Conservation (phyloP, 2,113 vertebrate species). For the Anarrhichthys ocellatus region DNA sequence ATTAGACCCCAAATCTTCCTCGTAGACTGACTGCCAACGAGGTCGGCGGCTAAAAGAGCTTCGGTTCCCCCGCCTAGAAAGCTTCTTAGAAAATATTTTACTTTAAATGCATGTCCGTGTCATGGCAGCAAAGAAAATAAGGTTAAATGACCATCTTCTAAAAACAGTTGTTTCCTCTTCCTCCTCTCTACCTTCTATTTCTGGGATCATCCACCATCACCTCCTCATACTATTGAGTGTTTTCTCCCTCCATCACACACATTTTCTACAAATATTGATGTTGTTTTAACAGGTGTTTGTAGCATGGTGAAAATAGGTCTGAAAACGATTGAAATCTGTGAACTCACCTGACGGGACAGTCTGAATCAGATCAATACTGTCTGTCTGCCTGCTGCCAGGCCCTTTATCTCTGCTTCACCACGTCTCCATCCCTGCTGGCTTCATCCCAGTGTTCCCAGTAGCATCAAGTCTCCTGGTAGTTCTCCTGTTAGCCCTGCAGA, state of each 20-base stretch:
- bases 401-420: neutral
- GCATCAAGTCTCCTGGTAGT: conserved; percentile 35
- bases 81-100: conserved; percentile 21
- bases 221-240: neutral
- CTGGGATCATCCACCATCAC: neutral
- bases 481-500: conserved; percentile 14
- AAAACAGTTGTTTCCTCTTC: neutral
- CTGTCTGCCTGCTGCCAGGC: conserved; percentile 5
- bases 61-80: conserved; percentile 26
- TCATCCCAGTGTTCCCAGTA: conserved; percentile 41
- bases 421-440: neutral
- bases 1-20: conserved; percentile 55
- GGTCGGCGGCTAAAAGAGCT: conserved; percentile 44
- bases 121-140: neutral
- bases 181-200: neutral
- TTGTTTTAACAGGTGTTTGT: neutral
- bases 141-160: neutral
- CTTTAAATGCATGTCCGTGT: neutral
- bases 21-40: conserved; percentile 42
- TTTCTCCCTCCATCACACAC: neutral
- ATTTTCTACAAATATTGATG: neutral
- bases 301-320: neutral
- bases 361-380: neutral
- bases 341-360: neutral
- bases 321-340: conserved; percentile 3